phyloP scores from a whole-genome alignment of 2,888 invertebrate species.

The Habroteleia sp. region DNA sequence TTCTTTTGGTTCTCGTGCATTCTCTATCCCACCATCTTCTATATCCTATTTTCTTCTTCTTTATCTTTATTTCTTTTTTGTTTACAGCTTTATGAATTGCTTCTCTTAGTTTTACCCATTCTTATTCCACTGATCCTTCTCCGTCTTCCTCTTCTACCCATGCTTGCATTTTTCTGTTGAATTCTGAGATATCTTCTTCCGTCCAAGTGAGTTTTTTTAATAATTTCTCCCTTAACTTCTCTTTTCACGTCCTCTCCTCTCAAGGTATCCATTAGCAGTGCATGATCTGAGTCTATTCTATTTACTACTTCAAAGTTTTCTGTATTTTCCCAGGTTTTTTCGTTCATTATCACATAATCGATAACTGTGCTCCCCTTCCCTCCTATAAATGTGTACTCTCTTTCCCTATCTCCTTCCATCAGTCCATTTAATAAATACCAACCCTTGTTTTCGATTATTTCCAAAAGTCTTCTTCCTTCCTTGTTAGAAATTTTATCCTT shows the following conservation, averaged over 20 bases:
- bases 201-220: neutral
- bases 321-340: neutral
- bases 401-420: neutral
- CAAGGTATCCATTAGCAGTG: neutral
- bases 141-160: neutral
- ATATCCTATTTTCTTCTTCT: neutral
- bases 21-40: conserved; percentile 5
- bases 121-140: neutral
- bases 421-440: conserved; percentile 1
- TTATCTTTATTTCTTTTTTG: neutral
- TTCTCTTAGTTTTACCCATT: neutral
- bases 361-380: neutral
- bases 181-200: neutral
- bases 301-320: neutral
- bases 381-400: conserved; percentile 1
- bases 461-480: neutral
- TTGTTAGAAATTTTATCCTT: neutral
- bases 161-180: neutral
- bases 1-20: neutral
- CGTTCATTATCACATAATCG: neutral
- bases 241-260: neutral
- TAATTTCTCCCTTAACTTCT: neutral
- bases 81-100: neutral
- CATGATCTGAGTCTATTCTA: neutral
- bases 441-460: conserved; percentile 3